phyloP scores from a whole-genome alignment of 2,888 invertebrate species.

The Thera obeliscata region DNA sequence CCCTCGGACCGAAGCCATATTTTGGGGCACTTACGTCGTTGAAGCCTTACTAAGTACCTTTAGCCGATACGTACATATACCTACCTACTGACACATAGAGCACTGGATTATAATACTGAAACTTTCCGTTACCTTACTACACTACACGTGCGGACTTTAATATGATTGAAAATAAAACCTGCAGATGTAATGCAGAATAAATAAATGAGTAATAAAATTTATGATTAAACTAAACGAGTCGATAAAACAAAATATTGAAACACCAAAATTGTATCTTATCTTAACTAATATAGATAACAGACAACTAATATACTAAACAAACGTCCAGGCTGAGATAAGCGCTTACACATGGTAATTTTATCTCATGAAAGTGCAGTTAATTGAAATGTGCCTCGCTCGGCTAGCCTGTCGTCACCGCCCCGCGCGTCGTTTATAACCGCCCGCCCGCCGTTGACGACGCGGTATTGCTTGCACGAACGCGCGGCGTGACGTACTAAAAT shows the following conservation, averaged over 20 bases:
- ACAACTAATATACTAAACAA: slow-evolving; percentile 14
- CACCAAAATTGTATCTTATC: not conserved
- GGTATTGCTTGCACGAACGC: slow-evolving; percentile 32
- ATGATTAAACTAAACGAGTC: not conserved
- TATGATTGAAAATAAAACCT: too few species aligned
- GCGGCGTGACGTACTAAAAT: slow-evolving; percentile 33
- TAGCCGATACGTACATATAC: slow-evolving; percentile 39
- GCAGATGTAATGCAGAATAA: too few species aligned
- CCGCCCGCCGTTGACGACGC: slow-evolving; percentile 32
- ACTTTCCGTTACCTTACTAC: not conserved
- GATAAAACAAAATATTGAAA: not conserved
- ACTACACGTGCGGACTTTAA: not conserved
- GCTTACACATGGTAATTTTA: slow-evolving; percentile 66
- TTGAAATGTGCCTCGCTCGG: slow-evolving; percentile 51
- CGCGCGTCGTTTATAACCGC: slow-evolving; percentile 13
- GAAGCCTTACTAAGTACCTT: slow-evolving; percentile 70
- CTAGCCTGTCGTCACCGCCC: slow-evolving; percentile 4
- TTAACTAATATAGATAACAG: slow-evolving; percentile 8
- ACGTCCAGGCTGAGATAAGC: slow-evolving; percentile 47
- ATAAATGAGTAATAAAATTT: not conserved
- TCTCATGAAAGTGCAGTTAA: slow-evolving; percentile 71
- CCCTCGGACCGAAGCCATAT: slow-evolving; percentile 69
- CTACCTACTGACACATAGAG: slow-evolving; percentile 54
- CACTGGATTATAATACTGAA: slow-evolving; percentile 4
- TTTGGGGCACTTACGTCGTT: slow-evolving; percentile 67